A percentile compares a stretch with the other conserved stretches of the same genome.
These are phyloP conservation scores for Rattus norvegicus DNA, from an alignment of 2,113 vertebrate species.

Conservation along the genomic window DNA sequence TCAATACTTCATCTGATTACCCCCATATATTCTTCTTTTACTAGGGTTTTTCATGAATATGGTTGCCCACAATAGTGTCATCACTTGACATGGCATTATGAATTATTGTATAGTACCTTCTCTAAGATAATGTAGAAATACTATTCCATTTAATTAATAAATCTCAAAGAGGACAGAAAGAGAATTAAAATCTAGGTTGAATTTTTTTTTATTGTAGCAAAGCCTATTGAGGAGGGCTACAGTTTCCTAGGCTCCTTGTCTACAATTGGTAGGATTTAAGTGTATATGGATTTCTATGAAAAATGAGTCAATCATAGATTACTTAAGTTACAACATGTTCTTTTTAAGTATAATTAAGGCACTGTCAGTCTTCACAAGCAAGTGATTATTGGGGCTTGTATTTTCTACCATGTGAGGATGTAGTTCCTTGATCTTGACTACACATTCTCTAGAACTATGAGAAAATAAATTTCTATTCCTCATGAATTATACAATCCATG, in stretches of 20 bases:
- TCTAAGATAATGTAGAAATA: neutral
- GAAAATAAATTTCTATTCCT: neutral
- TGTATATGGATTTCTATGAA: neutral
- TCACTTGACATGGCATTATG: neutral
- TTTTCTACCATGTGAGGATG: neutral
- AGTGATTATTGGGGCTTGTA: accelerated
- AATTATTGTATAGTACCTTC: neutral
- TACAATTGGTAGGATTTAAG: neutral
- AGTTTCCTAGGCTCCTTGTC: neutral
- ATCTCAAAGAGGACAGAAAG: neutral
- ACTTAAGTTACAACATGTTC: accelerated
- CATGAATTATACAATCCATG: too few relatives aligned
- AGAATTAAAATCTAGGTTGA: neutral
- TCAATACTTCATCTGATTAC: too few relatives aligned
- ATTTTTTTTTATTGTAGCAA: neutral
- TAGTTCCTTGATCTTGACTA: neutral
- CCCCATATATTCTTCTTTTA: neutral
- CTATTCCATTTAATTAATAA: neutral
- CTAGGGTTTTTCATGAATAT: constrained; percentile 12
- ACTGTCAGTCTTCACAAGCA: neutral
- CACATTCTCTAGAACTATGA: accelerated
- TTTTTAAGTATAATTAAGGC: too few relatives aligned
- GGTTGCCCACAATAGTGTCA: neutral
- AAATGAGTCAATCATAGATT: neutral
- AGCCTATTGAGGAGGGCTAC: neutral